Evolutionary conservation across 2,797 vertebrate genomes (phyloP).

Genomic region (Lophotriccus pileatus): DNA sequence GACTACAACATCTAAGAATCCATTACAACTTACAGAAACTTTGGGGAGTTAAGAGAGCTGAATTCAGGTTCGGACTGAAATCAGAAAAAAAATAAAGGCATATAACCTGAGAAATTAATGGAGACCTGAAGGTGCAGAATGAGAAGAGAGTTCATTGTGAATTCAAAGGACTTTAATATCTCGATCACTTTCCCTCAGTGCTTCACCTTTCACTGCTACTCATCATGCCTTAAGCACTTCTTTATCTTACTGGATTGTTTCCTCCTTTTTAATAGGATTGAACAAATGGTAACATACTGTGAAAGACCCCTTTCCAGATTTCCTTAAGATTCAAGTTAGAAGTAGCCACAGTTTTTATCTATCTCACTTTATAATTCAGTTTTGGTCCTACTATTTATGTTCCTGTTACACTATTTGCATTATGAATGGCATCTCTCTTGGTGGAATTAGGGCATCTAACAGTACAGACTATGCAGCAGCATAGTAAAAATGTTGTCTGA

Average conservation of each 20-base stretch:
- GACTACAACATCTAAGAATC: not conserved
- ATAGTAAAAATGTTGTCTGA: not conserved
- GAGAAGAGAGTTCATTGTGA: not conserved
- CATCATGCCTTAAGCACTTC: not conserved
- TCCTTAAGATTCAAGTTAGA: not conserved
- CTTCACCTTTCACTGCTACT: not conserved
- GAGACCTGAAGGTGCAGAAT: not conserved
- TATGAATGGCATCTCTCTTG: not conserved
- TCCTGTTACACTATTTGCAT: not conserved
- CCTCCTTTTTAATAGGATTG: not conserved
- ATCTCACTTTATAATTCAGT: not conserved
- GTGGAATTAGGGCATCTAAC: not conserved
- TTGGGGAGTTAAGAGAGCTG: not conserved
- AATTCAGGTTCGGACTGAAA: not conserved
- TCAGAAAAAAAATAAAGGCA: not conserved
- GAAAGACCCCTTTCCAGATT: not conserved
- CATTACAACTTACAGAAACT: not conserved
- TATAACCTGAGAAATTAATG: not conserved
- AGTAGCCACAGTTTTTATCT: not conserved
- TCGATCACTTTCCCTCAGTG: not conserved
- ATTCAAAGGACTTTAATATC: not conserved
- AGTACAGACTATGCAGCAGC: not conserved
- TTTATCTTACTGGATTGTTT: not conserved
- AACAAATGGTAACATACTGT: not conserved
- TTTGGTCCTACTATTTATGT: not conserved